Percentiles rank a stretch among this genome's conserved stretches.
Evolutionary conservation across 64 coral and sea anemone species (phyloP).

Genomic region (Actinia tenebrosa): DNA sequence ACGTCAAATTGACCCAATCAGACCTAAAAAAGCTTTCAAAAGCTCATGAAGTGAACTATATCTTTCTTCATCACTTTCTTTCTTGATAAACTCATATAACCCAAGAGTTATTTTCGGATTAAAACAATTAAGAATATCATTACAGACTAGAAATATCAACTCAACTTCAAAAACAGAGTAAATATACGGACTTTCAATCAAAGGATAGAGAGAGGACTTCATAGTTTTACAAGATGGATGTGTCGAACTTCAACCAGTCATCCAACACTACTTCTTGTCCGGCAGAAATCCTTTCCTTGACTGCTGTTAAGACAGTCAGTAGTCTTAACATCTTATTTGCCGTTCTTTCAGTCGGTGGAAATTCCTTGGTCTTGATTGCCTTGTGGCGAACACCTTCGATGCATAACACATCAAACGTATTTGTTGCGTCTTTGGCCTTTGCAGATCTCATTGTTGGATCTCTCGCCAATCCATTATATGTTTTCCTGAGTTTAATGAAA

Average conservation of each 20-base stretch:
- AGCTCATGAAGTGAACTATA: too few relatives aligned
- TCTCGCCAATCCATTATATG: constrained; percentile 23
- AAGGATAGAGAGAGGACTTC: too few relatives aligned
- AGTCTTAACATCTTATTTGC: not conserved
- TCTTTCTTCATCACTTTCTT: too few relatives aligned
- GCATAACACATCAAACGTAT: constrained; percentile 17
- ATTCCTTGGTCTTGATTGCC: constrained; percentile 15
- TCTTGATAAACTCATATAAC: too few relatives aligned
- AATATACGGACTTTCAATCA: too few relatives aligned
- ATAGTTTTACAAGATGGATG: not conserved
- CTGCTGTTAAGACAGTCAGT: not conserved
- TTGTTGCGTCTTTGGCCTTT: constrained; percentile 21
- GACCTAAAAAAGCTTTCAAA: too few relatives aligned
- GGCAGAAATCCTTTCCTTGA: not conserved
- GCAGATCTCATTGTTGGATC: constrained; percentile 26
- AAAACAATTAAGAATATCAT: too few relatives aligned
- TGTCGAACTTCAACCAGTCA: not conserved
- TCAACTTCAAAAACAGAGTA: too few relatives aligned
- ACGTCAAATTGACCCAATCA: too few relatives aligned
- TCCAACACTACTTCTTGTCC: not conserved
- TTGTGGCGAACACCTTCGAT: not conserved
- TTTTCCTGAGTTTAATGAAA: constrained; percentile 10
- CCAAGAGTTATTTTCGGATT: too few relatives aligned
- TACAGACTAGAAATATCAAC: too few relatives aligned
- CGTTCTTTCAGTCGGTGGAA: constrained; percentile 8